Evolutionary conservation across 2,113 vertebrate genomes (phyloP).

Genomic region (Spea multiplicata): DNA sequence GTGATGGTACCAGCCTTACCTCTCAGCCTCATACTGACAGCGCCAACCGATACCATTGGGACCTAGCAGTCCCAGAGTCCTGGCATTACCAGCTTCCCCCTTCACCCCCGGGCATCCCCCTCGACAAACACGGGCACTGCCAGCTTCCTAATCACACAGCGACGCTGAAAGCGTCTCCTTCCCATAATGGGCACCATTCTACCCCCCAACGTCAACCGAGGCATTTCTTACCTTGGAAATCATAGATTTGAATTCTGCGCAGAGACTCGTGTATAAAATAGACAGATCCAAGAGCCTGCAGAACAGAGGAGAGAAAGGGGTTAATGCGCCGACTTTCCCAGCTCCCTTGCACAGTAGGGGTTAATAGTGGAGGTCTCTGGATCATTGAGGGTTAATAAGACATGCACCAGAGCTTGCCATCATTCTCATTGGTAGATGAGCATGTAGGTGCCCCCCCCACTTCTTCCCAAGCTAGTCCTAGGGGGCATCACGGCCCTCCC

Average conservation of each 20-base stretch:
- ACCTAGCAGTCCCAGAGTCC: no score
- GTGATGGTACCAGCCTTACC: background rate
- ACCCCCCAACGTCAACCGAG: background rate
- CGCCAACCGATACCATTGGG: no score
- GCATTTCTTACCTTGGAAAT: constrained; percentile 36
- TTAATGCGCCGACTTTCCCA: background rate
- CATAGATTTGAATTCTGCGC: constrained; percentile 22
- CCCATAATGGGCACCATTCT: background rate
- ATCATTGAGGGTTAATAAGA: constrained; percentile 10
- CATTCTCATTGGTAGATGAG: constrained; percentile 21
- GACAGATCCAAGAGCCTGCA: constrained; percentile 38
- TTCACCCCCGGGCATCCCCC: no score
- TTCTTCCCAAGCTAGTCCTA: constrained; percentile 20
- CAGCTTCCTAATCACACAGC: background rate
- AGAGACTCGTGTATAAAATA: constrained; percentile 37
- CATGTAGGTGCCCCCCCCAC: constrained; percentile 18
- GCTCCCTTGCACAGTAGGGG: background rate
- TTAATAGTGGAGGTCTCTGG: background rate
- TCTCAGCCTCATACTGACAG: background rate
- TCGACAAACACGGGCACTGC: background rate
- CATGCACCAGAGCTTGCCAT: background rate
- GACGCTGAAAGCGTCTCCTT: no score
- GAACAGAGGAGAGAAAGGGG: background rate
- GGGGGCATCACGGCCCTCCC: constrained; percentile 29
- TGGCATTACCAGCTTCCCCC: no score